Evolutionary conservation across 1,140 invertebrate species (phyloP), one percentile per base, ranked within the genome.

Genomic region (Brachionus calyciflorus): DNA sequence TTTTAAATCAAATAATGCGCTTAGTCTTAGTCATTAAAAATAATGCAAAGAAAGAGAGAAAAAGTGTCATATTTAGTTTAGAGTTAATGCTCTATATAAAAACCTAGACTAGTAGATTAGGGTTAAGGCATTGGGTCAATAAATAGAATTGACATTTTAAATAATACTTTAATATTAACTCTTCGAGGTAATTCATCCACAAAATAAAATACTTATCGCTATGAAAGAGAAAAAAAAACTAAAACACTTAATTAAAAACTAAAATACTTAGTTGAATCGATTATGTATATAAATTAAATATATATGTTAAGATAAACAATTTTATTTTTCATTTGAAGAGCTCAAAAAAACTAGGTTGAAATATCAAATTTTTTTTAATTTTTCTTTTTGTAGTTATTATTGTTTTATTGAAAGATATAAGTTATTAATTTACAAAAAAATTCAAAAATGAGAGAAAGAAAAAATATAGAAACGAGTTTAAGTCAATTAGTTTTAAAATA

Each of bases 171-270:
- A 37, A 9, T 37, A 37, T 37, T 37, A 37, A 37, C 9, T 37
- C 33, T 37, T 37, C 33, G 33, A 37, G 33, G 33, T 37, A 37
- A 9, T 5, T 37, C 9, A 37, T 5, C 4, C 33, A 5, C n/a
- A n/a, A n/a, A n/a, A 37, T 3, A 37, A 37, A 37, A 37, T 37
- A 37, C 33, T 37, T 37, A 37, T 37, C 55, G 55, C 55, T 33
- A 37, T 17, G n/a, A 60, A 3, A 37, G 9, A 3, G n/a, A 60
- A 3, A 37, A 37, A 3, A 41, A 60, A 37, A 37, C 28, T 60
- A 60, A 60, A 60, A 37, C 55, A 37, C 55, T 60, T 60, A 60
- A 60, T 60, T 60, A 60, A 60, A n/a, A 17, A 60, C n/a, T n/a
- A 19, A 60, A 60, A 37, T 17, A 60, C 55, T 37, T 60, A 60